phyloP scores from a whole-genome alignment of 2,113 vertebrate genomes.

The Microcebus tavaratra region DNA sequence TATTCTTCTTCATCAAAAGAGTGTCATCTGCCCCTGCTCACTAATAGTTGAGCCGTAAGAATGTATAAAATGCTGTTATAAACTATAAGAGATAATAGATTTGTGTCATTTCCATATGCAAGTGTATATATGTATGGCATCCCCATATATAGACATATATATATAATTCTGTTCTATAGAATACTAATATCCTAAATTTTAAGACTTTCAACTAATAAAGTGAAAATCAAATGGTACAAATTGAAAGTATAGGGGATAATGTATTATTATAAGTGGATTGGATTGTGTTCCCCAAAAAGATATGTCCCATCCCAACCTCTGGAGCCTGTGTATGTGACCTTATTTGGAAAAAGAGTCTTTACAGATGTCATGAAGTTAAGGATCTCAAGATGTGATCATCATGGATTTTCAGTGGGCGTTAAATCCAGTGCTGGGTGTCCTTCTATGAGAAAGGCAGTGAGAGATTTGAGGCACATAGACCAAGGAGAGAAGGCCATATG shows the following conservation, averaged over 20 bases:
- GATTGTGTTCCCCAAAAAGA: neutral
- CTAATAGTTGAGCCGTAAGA: neutral
- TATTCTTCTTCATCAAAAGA: neutral
- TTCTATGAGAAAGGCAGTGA: neutral
- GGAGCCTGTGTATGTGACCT: neutral
- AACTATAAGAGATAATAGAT: neutral
- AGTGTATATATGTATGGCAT: neutral
- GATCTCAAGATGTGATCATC: neutral
- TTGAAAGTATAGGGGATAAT: neutral
- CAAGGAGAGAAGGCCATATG: neutral
- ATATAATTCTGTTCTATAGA: neutral
- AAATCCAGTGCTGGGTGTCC: neutral
- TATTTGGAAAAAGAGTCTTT: neutral
- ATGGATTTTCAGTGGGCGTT: neutral
- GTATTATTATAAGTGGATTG: neutral
- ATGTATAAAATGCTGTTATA: neutral
- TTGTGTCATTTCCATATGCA: neutral
- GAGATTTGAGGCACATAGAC: neutral
- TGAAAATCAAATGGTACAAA: neutral
- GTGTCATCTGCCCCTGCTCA: neutral
- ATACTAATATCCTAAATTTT: neutral
- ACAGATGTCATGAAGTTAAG: neutral
- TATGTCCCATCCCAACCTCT: neutral
- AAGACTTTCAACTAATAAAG: neutral
- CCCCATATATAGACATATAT: no score